Evolutionary conservation across 2,888 invertebrate genomes (phyloP), one percentile per base, ranked within the genome.

Genomic region (Epistrophe grossulariae): DNA sequence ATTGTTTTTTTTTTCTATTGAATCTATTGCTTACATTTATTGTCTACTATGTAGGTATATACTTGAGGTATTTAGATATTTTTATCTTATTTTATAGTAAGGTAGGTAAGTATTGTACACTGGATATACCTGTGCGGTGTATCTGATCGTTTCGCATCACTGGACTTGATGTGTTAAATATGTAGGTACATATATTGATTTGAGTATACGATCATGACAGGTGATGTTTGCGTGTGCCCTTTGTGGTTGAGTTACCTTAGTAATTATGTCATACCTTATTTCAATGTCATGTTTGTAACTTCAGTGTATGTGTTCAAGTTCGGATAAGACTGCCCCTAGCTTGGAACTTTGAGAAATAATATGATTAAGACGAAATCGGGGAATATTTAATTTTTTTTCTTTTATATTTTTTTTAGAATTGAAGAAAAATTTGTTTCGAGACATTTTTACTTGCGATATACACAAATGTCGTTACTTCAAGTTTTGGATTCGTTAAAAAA

Each of bases 181-280:
- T n/a, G n/a, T n/a, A n/a, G n/a, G n/a, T n/a, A n/a, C n/a, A n/a
- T 24, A 24, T 24, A 70, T 79, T 70, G 83, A 73, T 68, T 72
- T 72, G 81, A 59, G 81, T 72, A 43, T 72, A 43, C 50, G 71
- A 72, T 83, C 73, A 24, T n/a, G 68, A 62, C 79, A 84, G 83
- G 83, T 84, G 83, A 71, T 79, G 60, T 52, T 17, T 73, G 72
- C 17, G 35, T 60, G 40, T 70, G 79, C 62, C 83, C 83, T 83
- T 79, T 83, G 77, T 78, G 78, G 82, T 73, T 78, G 52, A n/a
- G n/a, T n/a, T n/a, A n/a, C n/a, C 45, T 45, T 48, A 31, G 66
- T 50, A 82, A 77, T 77, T 66, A 82, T 82, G 78, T 78, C 82
- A 82, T 60, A 38, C 24, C 15, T 24, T 38, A 13, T 3, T 40